Conservation (phyloP, 2,797 vertebrate species). For the Margarornis squamiger region DNA sequence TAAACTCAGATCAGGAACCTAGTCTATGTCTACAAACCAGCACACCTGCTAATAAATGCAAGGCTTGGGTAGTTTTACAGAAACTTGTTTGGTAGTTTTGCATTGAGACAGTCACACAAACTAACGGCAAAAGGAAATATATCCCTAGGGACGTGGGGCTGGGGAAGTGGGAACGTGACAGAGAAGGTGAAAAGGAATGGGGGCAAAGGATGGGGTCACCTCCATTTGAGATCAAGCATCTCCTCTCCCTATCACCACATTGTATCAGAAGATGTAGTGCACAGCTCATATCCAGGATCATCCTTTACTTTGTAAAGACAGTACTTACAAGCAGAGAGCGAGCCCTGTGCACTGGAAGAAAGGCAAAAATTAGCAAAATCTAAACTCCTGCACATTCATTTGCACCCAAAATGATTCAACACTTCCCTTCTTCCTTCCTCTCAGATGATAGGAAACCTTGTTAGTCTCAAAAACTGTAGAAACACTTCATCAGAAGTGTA, state of each 20-base stretch:
- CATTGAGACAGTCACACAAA: not conserved
- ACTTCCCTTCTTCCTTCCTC: not conserved
- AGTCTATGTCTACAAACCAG: not conserved
- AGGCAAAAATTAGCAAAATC: not conserved
- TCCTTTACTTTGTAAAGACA: not conserved
- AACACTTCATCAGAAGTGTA: not conserved
- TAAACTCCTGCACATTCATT: not conserved
- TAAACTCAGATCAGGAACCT: not conserved
- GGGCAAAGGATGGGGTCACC: not conserved
- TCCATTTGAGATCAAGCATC: not conserved
- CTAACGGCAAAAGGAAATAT: not conserved
- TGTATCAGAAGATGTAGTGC: not conserved
- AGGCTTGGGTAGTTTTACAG: not conserved
- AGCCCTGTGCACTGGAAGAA: not conserved
- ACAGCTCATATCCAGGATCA: not conserved
- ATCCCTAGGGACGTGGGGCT: not conserved
- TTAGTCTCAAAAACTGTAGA: not conserved
- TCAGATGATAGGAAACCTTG: not conserved
- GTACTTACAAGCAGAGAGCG: not conserved
- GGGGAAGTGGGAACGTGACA: not conserved
- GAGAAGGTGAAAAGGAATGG: not conserved
- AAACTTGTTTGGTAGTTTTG: not conserved
- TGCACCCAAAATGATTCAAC: not conserved
- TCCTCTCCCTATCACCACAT: not conserved
- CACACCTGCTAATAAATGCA: not conserved